phyloP scores from a whole-genome alignment of 2,888 invertebrate genomes.

The Allygus modestus region DNA sequence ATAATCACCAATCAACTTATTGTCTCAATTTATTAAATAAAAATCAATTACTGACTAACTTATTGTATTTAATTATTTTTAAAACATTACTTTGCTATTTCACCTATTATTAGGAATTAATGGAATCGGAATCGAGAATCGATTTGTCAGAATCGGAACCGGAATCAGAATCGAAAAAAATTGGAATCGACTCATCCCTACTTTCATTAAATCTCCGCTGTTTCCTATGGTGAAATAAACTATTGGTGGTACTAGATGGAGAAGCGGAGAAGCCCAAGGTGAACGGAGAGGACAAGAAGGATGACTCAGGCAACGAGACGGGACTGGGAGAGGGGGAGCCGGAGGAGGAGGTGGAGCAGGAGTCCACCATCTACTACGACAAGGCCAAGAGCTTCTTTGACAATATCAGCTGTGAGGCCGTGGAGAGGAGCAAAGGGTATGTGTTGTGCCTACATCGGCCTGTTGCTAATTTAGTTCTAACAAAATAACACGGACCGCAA shows the following conservation, averaged over 20 bases:
- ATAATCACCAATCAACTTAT: too few species aligned
- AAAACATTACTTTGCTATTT: too few species aligned
- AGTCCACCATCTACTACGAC: constrained; percentile 87
- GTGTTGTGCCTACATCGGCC: too few species aligned
- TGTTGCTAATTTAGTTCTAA: background rate
- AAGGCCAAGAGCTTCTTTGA: constrained; percentile 99
- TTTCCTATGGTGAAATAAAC: background rate
- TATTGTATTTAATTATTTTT: too few species aligned
- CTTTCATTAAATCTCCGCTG: too few species aligned
- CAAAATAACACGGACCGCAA: background rate
- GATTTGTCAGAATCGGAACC: too few species aligned
- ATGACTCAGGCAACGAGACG: constrained; percentile 94
- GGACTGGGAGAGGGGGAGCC: constrained; percentile 85
- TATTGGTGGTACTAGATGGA: constrained; percentile 13
- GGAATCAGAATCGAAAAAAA: too few species aligned
- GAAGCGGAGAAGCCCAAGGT: constrained; percentile 71
- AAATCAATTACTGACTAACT: too few species aligned
- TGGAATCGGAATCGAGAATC: too few species aligned
- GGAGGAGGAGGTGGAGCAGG: constrained; percentile 84
- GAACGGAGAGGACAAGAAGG: constrained; percentile 88
- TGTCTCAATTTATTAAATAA: too few species aligned
- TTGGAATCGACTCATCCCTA: too few species aligned
- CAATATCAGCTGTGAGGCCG: constrained; percentile 98
- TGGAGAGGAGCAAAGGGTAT: constrained; percentile 88
- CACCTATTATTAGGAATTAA: too few species aligned